phyloP scores from a whole-genome alignment of 53 echinoderm and acorn worm species.

The Antedon mediterranea region DNA sequence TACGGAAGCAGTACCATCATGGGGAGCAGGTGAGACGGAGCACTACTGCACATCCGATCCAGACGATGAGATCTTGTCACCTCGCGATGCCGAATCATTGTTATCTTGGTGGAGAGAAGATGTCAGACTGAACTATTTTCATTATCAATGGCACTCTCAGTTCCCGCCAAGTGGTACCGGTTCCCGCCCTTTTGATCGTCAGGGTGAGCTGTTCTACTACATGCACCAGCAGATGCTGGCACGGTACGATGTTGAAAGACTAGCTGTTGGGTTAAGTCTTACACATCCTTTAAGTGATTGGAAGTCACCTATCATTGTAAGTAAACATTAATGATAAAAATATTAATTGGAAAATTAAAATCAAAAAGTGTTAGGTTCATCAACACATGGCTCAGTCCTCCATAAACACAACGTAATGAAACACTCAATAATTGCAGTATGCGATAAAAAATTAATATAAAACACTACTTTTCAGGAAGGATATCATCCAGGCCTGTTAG shows the following conservation, averaged over 20 bases:
- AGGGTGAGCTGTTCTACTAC: slow-evolving; percentile 3
- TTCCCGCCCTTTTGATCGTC: background rate
- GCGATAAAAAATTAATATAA: background rate
- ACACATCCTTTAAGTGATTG: background rate
- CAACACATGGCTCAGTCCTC: no score
- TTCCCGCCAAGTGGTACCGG: background rate
- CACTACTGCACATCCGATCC: background rate
- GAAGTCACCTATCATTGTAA: background rate
- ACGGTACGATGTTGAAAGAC: background rate
- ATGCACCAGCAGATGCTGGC: slow-evolving; percentile 6
- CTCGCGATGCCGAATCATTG: background rate
- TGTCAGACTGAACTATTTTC: background rate
- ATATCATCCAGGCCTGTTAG: background rate
- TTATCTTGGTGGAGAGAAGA: background rate
- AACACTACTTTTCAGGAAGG: background rate
- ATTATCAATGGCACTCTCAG: background rate
- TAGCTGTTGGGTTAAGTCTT: background rate
- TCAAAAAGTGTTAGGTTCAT: no score
- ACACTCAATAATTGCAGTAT: no score
- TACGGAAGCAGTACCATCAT: background rate
- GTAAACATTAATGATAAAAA: background rate
- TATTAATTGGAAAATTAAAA: no score
- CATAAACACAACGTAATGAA: no score
- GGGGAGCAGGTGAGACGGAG: background rate
- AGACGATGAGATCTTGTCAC: background rate